Evolutionary conservation across 2,797 vertebrate genomes (phyloP).

Genomic region (Typhlichthys eigenmanni): DNA sequence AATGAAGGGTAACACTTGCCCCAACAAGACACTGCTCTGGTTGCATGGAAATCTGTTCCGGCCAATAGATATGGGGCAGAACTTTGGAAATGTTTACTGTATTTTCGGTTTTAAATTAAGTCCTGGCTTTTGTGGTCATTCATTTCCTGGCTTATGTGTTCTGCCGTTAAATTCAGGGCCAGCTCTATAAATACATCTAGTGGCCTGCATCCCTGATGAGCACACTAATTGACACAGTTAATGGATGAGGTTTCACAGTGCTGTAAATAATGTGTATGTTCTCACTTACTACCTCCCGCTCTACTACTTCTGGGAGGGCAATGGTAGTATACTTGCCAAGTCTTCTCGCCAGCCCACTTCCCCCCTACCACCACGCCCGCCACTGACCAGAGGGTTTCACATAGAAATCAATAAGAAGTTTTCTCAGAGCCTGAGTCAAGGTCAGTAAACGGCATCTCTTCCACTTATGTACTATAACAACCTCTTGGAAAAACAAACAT

Average conservation of each 20-base stretch:
- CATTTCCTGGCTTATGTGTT: slow-evolving; percentile 41
- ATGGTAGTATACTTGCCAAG: slow-evolving; percentile 71
- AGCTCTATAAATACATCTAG: slow-evolving; percentile 67
- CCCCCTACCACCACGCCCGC: slow-evolving; percentile 33
- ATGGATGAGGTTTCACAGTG: slow-evolving; percentile 72
- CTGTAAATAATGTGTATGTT: slow-evolving; percentile 75
- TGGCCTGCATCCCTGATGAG: slow-evolving; percentile 66
- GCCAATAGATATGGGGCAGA: slow-evolving; percentile 29
- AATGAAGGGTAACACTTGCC: slow-evolving; percentile 31
- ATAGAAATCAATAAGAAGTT: slow-evolving; percentile 71
- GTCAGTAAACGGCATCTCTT: slow-evolving; percentile 58
- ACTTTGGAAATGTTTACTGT: slow-evolving; percentile 37
- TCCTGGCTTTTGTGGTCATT: slow-evolving; percentile 47
- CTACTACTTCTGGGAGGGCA: slow-evolving; percentile 62
- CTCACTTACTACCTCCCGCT: slow-evolving; percentile 62
- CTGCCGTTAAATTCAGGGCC: slow-evolving; percentile 53
- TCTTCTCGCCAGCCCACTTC: slow-evolving; percentile 36
- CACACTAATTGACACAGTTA: slow-evolving; percentile 73
- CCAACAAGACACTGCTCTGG: slow-evolving; percentile 10
- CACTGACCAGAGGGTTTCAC: slow-evolving; percentile 56
- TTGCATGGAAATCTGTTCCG: slow-evolving; percentile 20
- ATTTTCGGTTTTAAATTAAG: slow-evolving; percentile 44
- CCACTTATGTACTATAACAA: slow-evolving; percentile 45
- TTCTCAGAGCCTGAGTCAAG: slow-evolving; percentile 53
- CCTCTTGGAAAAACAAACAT: slow-evolving; percentile 49